A percentile compares a stretch with the other conserved stretches of the same genome.
Conservation (phyloP, 2,113 vertebrate genomes). For the Tiliqua scincoides region DNA sequence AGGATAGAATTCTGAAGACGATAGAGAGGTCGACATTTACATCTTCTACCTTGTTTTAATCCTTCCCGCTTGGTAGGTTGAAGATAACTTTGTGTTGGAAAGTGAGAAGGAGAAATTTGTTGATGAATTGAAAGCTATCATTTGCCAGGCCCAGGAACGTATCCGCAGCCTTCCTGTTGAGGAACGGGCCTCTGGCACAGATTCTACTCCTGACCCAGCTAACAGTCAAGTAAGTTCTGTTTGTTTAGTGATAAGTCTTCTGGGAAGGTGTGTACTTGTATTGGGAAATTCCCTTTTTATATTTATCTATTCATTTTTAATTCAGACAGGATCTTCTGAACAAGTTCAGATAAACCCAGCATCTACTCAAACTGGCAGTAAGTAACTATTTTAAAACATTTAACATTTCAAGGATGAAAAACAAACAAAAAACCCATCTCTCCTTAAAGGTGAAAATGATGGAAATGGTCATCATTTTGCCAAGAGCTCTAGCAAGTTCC, state of each 20-base stretch:
- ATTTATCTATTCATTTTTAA: slow-evolving; percentile 66
- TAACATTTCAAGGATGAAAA: slow-evolving; percentile 29
- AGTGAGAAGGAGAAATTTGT: slow-evolving; percentile 89
- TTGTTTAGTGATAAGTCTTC: slow-evolving; percentile 3
- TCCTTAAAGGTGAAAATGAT: background rate
- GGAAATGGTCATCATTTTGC: background rate
- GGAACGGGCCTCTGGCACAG: slow-evolving; percentile 47
- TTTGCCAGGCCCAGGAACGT: slow-evolving; percentile 85
- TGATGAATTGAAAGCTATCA: slow-evolving; percentile 83
- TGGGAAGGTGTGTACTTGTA: slow-evolving; percentile 26
- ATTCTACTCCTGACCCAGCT: slow-evolving; percentile 50
- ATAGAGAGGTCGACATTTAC: background rate
- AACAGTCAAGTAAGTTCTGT: slow-evolving; percentile 65
- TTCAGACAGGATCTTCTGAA: slow-evolving; percentile 84
- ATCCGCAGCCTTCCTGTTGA: slow-evolving; percentile 69
- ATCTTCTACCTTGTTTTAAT: background rate
- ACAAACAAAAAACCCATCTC: background rate
- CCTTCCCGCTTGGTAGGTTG: slow-evolving; percentile 75
- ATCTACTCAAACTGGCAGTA: slow-evolving; percentile 80
- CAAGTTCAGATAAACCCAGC: slow-evolving; percentile 85
- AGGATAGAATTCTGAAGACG: background rate
- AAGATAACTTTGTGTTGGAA: slow-evolving; percentile 91
- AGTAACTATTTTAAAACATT: slow-evolving; percentile 69
- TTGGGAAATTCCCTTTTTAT: slow-evolving; percentile 35
- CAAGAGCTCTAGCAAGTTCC: background rate